phyloP scores from a whole-genome alignment of 2,797 vertebrate genomes.

The Xenops minutus region DNA sequence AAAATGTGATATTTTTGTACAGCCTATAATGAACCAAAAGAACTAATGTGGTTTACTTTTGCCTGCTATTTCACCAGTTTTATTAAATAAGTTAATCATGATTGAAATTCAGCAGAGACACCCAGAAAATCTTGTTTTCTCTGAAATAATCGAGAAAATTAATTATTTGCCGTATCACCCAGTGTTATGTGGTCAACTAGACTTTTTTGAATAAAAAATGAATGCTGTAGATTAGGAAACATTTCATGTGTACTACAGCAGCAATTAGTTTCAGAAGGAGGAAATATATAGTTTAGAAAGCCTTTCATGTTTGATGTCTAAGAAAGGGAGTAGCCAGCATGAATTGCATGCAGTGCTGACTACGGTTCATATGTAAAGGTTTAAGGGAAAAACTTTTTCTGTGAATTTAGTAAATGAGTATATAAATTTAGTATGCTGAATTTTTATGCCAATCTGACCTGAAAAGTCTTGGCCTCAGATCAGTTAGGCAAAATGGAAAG shows the following conservation, averaged over 20 bases:
- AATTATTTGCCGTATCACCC: background rate
- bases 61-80: background rate
- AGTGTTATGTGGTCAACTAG: background rate
- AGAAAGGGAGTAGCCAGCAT: background rate
- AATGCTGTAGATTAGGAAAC: background rate
- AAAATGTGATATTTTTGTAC: background rate
- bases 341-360: background rate
- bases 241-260: background rate
- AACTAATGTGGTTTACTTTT: background rate
- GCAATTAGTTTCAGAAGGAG: background rate
- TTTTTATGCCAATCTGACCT: background rate
- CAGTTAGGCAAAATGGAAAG: background rate
- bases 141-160: background rate
- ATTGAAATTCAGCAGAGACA: background rate
- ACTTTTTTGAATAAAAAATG: background rate
- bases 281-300: background rate
- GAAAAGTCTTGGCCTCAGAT: background rate
- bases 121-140: background rate
- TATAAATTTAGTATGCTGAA: background rate
- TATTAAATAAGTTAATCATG: background rate
- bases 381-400: background rate
- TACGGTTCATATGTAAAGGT: background rate
- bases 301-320: background rate
- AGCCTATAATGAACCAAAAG: background rate
- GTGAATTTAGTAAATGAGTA: background rate